Base-by-base conservation (phyloP, 1,140 invertebrate species). In the Alviniconcha marisindica region DNA sequence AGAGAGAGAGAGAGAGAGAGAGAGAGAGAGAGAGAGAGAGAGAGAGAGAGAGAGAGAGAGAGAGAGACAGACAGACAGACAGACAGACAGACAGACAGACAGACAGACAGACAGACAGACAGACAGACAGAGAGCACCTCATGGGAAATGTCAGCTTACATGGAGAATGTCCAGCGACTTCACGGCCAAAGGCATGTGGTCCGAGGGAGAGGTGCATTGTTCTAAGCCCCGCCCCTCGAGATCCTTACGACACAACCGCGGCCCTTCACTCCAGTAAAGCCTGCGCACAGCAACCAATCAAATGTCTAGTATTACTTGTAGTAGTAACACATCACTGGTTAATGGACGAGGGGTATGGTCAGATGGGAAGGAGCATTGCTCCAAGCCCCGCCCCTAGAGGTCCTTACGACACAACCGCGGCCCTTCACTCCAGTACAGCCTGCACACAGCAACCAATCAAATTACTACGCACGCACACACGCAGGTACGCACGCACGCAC, bases 341-440 rank as follows among this genome's bases (percentile, higher is more conserved):
- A 2, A 28, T 66, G 21, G 15, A 66, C 60, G 31, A 38, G 56
- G 78, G 5, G 38, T 38, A 36, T 31, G 56, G 40, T 40, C 33
- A 18, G 40, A 14, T 33, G 78, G 31, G 60, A 48, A 14, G 38
- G 36, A 24, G 36, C 78, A 80, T 0, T 33, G 54, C 12, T 66
- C 78, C 12, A 2, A 21, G 18, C 56, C 40, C 14, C 56, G n/a
- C 36, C 38, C 78, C 24, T 66, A 33, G 15, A 80, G 28, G 60
- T 80, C 56, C n/a, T 33, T 18, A 3, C 78, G 78, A 38, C 78
- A 80, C 38, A 80, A 7, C 1, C 21, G 21, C 1, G 78, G 60
- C 0, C 78, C 78, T 36, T 80, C 78, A 28, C 78, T 80, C 78
- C 78, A 80, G 78, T 80, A 80, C 60, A 80, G 36, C 78, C 78